Base-by-base conservation (phyloP, 2,113 vertebrate genomes). In the Brachirus orientalis region DNA sequence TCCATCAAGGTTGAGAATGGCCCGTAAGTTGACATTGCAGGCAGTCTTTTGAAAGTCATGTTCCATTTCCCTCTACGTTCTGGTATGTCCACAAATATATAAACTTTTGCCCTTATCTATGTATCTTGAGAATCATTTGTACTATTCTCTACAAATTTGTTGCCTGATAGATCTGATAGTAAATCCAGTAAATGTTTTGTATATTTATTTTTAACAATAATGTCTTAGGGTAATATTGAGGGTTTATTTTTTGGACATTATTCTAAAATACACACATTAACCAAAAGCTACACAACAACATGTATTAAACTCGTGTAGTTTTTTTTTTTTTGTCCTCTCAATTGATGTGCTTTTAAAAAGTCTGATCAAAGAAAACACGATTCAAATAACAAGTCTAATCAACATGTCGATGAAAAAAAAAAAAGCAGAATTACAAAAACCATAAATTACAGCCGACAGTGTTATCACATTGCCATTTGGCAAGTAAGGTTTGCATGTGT, bases 1-100 rank as follows among this genome's bases (percentile, higher is more conserved):
- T 99, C 97, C 47, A 93, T 98, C 88, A 98, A 98, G 90, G 96
- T 97, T 80, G 96, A 99, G 87, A 95, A 90, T 4, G 96, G 96
- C 84, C 94, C 94, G 96, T 99, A 95, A 98, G 97, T 94, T 33
- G 0, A 28, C 40, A 28, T 28, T 28, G 28, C 28, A 28, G 28
- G 28, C 28, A 3, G 28, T 6, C 28, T 28, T 28, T 6, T 28
- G 28, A 28, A 28, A 4, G 28, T 28, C 28, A 28, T 28, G 28
- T 28, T 28, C 28, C 28, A 28, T 6, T 28, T 28, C 28, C 28
- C 28, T 28, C 22, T 28, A 28, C 22, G 2, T 6, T 28, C 28
- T 28, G 28, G 10, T 20, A 44, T 20, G 14, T 6, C 46, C 19
- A 28, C 28, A 6, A 4, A 28, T 28, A 3, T 28, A 28, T 28